A percentile compares a stretch with the other conserved stretches of the same genome.
Evolutionary conservation across 2,888 invertebrate species (phyloP).

Genomic region (Chrysomela aeneicollis): DNA sequence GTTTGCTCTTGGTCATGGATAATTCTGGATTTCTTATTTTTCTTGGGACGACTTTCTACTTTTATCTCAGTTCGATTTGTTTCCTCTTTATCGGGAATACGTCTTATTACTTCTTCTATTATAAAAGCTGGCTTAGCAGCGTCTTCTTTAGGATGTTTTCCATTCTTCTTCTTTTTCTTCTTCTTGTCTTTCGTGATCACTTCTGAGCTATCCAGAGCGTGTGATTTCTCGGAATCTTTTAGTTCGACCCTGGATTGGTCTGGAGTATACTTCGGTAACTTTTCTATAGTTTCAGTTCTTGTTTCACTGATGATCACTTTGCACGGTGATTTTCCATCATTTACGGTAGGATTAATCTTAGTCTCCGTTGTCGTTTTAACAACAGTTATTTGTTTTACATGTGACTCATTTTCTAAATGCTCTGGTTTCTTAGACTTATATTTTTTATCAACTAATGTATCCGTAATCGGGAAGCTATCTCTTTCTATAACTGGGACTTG

Average conservation of each 20-base stretch:
- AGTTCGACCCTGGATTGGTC: background rate
- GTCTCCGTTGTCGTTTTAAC: slow-evolving; percentile 44
- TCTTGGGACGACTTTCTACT: slow-evolving; percentile 39
- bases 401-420: slow-evolving; percentile 34
- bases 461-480: slow-evolving; percentile 52
- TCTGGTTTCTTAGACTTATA: slow-evolving; percentile 37
- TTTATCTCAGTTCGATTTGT: background rate
- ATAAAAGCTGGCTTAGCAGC: slow-evolving; percentile 38
- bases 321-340: slow-evolving; percentile 50
- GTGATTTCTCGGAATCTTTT: background rate
- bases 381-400: slow-evolving; percentile 43
- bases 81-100: slow-evolving; percentile 37
- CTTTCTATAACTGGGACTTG: slow-evolving; percentile 50
- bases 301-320: slow-evolving; percentile 39
- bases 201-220: background rate
- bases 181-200: slow-evolving; percentile 20
- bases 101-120: slow-evolving; percentile 40
- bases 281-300: slow-evolving; percentile 47
- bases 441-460: slow-evolving; percentile 45
- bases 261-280: slow-evolving; percentile 38
- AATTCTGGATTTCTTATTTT: slow-evolving; percentile 39
- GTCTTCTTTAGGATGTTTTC: slow-evolving; percentile 36
- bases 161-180: slow-evolving; percentile 44
- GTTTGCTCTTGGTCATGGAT: slow-evolving; percentile 6
- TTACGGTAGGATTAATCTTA: slow-evolving; percentile 21